Evolutionary conservation across 2,113 vertebrate species (phyloP), one percentile per base, ranked within the genome.

Genomic region (Mormyrus iriodes): DNA sequence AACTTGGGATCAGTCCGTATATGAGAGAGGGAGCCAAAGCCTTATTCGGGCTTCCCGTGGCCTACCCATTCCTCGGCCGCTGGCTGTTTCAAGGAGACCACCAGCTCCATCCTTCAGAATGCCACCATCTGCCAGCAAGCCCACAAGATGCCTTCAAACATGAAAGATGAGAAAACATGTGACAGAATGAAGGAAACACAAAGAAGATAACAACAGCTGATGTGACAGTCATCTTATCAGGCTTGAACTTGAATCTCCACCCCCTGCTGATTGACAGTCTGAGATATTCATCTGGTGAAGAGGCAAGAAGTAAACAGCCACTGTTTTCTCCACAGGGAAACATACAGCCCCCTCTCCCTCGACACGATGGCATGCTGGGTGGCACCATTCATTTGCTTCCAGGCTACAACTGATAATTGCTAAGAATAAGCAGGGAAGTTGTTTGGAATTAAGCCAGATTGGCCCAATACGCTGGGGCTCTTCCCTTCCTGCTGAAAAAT

Each of bases 381-480:
- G 88, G 55, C 61, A 24, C 55, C 9, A 21, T 73, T 69, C 46
- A 44, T 84, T 13, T 84, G 21, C 44, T 89, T 44, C 83, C 42
- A 53, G 44, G 55, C 53, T 65, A 65, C 3, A 24, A 35, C 79
- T 42, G 55, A 89, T 89, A 86, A 86, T 69, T 85, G 52, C 44
- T 39, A 49, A 35, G 44, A 65, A 86, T 85, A 35, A 69, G 27
- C 58, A 52, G 15, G 42, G 76, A 83, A 39, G 27, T 3, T 85
- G 61, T 17, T 19, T 69, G 88, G 55, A 89, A 51, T 49, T 27
- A 85, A 65, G 88, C 51, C 79, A 89, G 55, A 84, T 85, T 13
- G 55, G 5, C 73, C 69, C 42, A 0, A 76, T 89, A 58, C 53
- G 9, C 24, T 61, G 53, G 13, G 13, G 82, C 55, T 55, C 48